Base-by-base conservation (phyloP, 2,113 vertebrate genomes). In the Syrrhaptes paradoxus region DNA sequence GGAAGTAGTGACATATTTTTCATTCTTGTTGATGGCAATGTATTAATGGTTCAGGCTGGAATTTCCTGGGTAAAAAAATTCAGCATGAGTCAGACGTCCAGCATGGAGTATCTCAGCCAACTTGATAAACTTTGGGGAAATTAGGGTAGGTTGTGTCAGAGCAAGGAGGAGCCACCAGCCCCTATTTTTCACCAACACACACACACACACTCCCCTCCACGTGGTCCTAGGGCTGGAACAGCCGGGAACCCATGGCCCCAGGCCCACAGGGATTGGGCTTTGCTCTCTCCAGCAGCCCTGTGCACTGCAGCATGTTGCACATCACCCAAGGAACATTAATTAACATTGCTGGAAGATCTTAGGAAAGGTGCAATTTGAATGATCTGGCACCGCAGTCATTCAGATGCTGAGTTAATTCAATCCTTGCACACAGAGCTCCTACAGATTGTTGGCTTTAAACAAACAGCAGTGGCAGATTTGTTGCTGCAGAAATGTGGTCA, bases 371-470 rank as follows among this genome's bases (percentile, higher is more conserved):
- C 88, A 85, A 82, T 96, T 94, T 90, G 96, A 94, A 87, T 96
- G 94, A 95, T 96, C 94, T 85, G 95, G 91, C 93, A 71, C 86
- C 15, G 57, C 87, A 88, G 94, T 95, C 90, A 74, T 96, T 95
- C 81, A 41, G 94, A 95, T 94, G 91, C 93, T 77, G 95, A 91
- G 92, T 97, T 96, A 95, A 96, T 96, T 96, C 95, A 93, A 93
- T 91, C 91, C 89, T 91, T 90, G 94, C 92, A 90, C 93, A 95
- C 94, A 85, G 90, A 46, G 89, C 94, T 96, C 94, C 95, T 91
- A 93, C 93, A 97, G 95, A 96, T 95, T 96, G 96, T 96, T 97
- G 95, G 96, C 96, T 97, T 97, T 97, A 96, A 97, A 97, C 97
- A 97, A 97, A 97, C 96, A 96, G 89, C 32, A 13, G 77, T 95